These are phyloP conservation scores for Ophioninae sp. DNA, from an alignment of 2,888 invertebrate genomes.

Conservation along the genomic window DNA sequence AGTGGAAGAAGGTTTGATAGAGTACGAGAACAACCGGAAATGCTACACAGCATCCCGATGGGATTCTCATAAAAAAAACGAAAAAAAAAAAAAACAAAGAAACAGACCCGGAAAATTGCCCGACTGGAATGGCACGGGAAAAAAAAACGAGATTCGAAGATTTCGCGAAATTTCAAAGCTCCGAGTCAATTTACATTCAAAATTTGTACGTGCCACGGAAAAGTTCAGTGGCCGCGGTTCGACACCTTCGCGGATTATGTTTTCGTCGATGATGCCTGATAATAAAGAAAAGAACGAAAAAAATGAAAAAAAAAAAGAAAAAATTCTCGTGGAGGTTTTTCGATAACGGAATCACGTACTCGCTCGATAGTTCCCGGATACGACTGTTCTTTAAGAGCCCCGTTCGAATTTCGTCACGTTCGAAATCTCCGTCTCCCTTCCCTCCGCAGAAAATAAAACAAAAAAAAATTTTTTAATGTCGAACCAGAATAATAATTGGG, in stretches of 20 bases:
- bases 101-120: not conserved
- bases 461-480: too few species aligned
- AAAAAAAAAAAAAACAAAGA: too few species aligned
- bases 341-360: constrained; percentile 40
- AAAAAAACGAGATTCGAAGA: not conserved
- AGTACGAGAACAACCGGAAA: constrained; percentile 25
- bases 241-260: constrained; percentile 12
- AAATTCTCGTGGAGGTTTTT: not conserved
- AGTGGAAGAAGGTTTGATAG: constrained; percentile 45
- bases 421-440: not conserved
- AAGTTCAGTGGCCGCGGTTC: constrained; percentile 22
- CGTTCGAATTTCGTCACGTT: constrained; percentile 10
- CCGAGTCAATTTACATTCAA: constrained; percentile 5
- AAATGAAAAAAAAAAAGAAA: not conserved
- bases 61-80: constrained; percentile 5
- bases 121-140: not conserved
- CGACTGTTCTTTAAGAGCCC: not conserved
- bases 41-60: not conserved
- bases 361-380: not conserved
- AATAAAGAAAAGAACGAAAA: not conserved
- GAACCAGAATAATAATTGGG: too few species aligned
- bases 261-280: constrained; percentile 7
- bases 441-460: too few species aligned
- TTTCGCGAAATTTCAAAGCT: constrained; percentile 26
- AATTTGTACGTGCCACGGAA: constrained; percentile 16